Base-by-base conservation (phyloP, 2,888 invertebrate genomes). In the Galerucella nymphaeae region DNA sequence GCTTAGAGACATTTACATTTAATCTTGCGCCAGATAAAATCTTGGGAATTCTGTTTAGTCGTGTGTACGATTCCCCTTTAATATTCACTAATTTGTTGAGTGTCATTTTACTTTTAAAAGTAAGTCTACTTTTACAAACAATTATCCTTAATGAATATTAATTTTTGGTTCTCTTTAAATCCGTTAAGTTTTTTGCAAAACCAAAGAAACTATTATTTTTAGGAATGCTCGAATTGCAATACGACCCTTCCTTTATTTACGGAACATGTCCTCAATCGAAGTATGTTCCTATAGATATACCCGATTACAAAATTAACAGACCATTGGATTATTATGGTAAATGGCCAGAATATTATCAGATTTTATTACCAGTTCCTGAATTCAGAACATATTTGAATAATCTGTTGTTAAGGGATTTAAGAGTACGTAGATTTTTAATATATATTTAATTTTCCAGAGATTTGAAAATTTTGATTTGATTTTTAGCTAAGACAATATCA, bases 381-480 rank as follows among this genome's bases (percentile, higher is more conserved):
- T 81, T 78, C 61, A 75, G 81, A 67, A 78, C 74, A 11, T 81
- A 81, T 61, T 70, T 81, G 48, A 81, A 81, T 66, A 80, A 80
- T 68, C 71, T 81, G 64, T 63, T 81, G 58, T 73, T 77, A 6
- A 78, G 81, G 66, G 81, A 81, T 70, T 63, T 81, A 20, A 71
- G 81, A 76, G 81, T 81, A 75, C 2, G 53, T 20, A 0, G 14
- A 18, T 30, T 58, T 58, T 58, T 6, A 30, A 8, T 30, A 30
- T 8, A 30, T 30, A 30, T 30, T 30, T 30, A 30, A 30, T 30
- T 30, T 30, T 30, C 8, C 5, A 30, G 30, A 0, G 30, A 30
- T 30, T 30, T 30, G 30, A 5, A 30, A 30, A 8, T 68, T 23
- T 5, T 53, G 13, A 18, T 76, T 71, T 58, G 10, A 16, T 72